phyloP scores from a whole-genome alignment of 2,113 vertebrate genomes.

The Zingel zingel region DNA sequence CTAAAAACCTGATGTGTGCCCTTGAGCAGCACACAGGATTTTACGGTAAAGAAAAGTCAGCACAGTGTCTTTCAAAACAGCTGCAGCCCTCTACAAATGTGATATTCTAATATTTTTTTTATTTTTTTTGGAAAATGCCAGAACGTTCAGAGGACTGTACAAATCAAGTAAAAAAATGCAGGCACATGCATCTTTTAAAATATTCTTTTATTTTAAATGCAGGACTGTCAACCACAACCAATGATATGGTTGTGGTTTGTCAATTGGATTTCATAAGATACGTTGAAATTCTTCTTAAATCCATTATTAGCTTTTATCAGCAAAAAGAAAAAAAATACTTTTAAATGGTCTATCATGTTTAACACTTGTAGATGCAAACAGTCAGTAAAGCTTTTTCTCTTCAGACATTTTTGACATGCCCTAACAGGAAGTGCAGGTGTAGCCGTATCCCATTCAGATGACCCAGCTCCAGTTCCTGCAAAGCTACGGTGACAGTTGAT shows the following conservation, averaged over 20 bases:
- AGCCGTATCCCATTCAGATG: neutral
- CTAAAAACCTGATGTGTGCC: constrained; percentile 14
- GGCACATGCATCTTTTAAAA: neutral
- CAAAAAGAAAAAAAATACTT: neutral
- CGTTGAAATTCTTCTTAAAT: neutral
- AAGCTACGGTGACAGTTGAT: neutral
- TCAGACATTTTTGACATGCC: neutral
- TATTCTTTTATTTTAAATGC: neutral
- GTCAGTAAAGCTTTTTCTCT: neutral
- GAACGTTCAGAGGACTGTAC: neutral
- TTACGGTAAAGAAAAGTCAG: constrained; percentile 5
- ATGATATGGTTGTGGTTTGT: neutral
- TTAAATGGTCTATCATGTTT: neutral
- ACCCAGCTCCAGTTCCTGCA: neutral
- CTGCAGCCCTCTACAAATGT: neutral
- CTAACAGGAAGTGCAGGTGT: neutral
- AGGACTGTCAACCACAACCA: neutral
- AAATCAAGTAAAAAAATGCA: neutral
- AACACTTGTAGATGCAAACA: neutral
- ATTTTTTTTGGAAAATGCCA: neutral
- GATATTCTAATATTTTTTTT: neutral
- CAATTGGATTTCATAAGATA: neutral
- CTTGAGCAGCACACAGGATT: neutral
- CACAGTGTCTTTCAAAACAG: constrained; percentile 13
- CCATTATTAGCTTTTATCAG: neutral